Base-by-base conservation (phyloP, 1,140 invertebrate genomes). In the Ylistrum balloti region DNA sequence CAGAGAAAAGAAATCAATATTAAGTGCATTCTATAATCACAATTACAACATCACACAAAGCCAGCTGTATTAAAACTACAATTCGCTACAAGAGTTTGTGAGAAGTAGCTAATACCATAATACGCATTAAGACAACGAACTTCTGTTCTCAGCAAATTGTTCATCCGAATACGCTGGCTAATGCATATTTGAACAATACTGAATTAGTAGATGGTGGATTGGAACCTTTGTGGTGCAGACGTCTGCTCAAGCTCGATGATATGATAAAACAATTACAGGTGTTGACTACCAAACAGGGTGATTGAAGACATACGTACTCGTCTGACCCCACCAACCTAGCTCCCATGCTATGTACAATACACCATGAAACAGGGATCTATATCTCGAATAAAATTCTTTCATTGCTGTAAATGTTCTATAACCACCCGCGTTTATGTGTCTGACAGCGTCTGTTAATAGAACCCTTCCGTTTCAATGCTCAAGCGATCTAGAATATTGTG, bases 111-210 rank as follows among this genome's bases (percentile, higher is more conserved):
- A 2, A 9, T 5, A 74, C 56, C 56, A 74, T 5, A 28, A n/a
- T n/a, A n/a, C 13, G 5, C 0, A 5, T 5, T 28, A 7, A n/a
- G 22, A 74, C 56, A 74, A 74, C 1, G 56, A 28, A 74, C n/a
- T 74, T 38, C 35, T 74, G 56, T 74, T 74, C 0, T n/a, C 7
- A n/a, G 22, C 56, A 3, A 28, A 1, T 28, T n/a, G 22, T 15
- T 22, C 9, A 74, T 28, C 22, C 28, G 9, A 74, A 28, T 28
- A 74, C 0, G n/a, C 5, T 11, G 28, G 28, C 56, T 74, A 28
- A n/a, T 74, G n/a, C n/a, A 74, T 74, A 74, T 74, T 74, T 74
- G n/a, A 74, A 74, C 56, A 74, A 74, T n/a, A 74, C 5, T 74
- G 13, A 5, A 74, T 28, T 74, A n/a, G 9, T 74, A 74, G 56